Evolutionary conservation across 2,113 vertebrate genomes (phyloP).

Genomic region (Odocoileus virginianus): DNA sequence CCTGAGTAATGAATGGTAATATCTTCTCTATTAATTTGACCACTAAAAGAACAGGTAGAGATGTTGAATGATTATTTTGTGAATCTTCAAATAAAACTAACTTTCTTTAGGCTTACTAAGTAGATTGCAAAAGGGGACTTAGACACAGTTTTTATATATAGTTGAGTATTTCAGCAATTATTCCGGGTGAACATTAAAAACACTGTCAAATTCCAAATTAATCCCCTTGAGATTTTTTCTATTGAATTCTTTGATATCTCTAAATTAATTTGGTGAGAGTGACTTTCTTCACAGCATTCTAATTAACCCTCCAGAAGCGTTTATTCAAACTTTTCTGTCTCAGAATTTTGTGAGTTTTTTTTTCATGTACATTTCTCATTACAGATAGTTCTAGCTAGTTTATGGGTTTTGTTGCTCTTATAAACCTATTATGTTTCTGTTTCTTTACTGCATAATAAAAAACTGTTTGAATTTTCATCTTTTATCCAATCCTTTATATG

Average conservation of each 20-base stretch:
- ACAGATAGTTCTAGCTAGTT: background rate
- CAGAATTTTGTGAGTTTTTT: background rate
- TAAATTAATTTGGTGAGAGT: slow-evolving; percentile 1
- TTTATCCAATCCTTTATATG: background rate
- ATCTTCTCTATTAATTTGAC: background rate
- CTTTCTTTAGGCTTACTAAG: background rate
- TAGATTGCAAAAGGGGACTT: background rate
- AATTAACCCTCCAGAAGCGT: background rate
- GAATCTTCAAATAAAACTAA: background rate
- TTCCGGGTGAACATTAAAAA: background rate
- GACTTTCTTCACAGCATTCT: background rate
- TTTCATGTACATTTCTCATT: background rate
- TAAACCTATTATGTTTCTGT: background rate
- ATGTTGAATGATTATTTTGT: background rate
- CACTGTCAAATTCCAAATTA: background rate
- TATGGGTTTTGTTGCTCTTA: background rate
- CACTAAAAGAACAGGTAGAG: background rate
- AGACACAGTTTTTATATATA: background rate
- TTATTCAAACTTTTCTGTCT: slow-evolving; percentile 4
- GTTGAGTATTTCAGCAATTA: background rate
- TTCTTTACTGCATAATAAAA: slow-evolving; percentile 13
- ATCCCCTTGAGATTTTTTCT: background rate
- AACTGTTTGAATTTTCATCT: background rate
- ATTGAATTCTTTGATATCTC: background rate
- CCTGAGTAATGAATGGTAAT: background rate